phyloP scores from a whole-genome alignment of 1,140 invertebrate genomes.

The Thaumetopoea pityocampa region DNA sequence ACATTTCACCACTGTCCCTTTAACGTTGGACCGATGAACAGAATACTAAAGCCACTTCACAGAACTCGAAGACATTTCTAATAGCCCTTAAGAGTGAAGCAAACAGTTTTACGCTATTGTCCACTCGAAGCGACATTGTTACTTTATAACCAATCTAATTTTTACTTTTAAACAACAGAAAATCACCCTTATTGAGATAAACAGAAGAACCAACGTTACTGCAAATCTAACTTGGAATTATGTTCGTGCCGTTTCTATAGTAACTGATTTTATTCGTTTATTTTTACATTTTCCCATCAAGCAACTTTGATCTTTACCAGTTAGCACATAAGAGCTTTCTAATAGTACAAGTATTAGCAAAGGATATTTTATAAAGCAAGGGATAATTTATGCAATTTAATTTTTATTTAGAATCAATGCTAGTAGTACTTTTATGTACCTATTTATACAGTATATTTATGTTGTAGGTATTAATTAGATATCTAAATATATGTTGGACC shows the following conservation, averaged over 20 bases:
- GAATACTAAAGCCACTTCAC: conserved; percentile 21
- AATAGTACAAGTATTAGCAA: not conserved
- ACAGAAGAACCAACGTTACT: conserved; percentile 14
- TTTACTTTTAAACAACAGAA: conserved; percentile 14
- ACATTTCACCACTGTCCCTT: conserved; percentile 6
- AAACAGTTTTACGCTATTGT: conserved; percentile 57
- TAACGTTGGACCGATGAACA: conserved; percentile 14
- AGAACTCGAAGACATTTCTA: conserved; percentile 48
- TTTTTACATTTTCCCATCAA: conserved; percentile 24
- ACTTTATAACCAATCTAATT: conserved; percentile 22
- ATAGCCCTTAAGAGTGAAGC: conserved; percentile 52
- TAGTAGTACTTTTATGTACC: conserved; percentile 6
- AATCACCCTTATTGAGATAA: conserved; percentile 12
- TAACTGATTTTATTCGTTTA: conserved; percentile 37
- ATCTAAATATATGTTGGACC: too few species aligned
- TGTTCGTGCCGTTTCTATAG: conserved; percentile 55
- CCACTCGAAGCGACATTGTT: conserved; percentile 41
- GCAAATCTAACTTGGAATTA: conserved; percentile 17
- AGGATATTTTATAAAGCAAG: conserved; percentile 12
- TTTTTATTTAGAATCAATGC: conserved; percentile 22
- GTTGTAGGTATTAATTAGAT: too few species aligned
- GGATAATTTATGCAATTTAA: conserved; percentile 26
- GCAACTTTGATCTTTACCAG: conserved; percentile 14
- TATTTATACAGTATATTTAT: conserved; percentile 2
- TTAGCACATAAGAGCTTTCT: conserved; percentile 2